phyloP scores from a whole-genome alignment of 2,888 invertebrate genomes.

The Tanypteryx hageni region DNA sequence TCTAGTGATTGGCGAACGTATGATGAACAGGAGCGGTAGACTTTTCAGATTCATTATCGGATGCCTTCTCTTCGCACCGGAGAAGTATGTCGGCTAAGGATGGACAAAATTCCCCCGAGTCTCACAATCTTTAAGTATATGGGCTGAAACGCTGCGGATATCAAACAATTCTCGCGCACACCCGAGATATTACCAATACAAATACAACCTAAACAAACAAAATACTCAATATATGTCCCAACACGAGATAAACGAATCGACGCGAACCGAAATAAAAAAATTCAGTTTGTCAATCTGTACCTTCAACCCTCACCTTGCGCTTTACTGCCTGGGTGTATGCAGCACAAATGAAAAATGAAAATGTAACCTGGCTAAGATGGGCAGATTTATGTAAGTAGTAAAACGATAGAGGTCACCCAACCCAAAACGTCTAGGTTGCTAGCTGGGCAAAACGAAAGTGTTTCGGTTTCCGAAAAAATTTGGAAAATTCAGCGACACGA shows the following conservation, averaged over 20 bases:
- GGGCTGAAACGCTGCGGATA: neutral
- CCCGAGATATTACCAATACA: too few relatives aligned
- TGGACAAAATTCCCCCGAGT: neutral
- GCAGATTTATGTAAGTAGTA: neutral
- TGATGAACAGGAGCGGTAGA: slow-evolving; percentile 17
- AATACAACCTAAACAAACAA: too few relatives aligned
- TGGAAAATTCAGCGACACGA: too few relatives aligned
- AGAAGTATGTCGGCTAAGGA: neutral
- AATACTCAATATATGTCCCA: neutral
- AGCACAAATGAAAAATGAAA: neutral
- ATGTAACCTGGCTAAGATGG: neutral
- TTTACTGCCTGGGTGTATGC: neutral
- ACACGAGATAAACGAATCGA: neutral
- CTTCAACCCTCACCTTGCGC: neutral
- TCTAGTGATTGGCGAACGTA: slow-evolving; percentile 4
- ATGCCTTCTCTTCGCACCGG: neutral
- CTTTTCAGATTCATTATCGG: neutral
- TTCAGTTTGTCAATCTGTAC: neutral
- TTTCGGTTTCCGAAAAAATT: too few relatives aligned
- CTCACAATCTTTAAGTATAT: neutral
- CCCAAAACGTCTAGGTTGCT: neutral
- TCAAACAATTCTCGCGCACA: too few relatives aligned
- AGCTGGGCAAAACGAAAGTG: neutral
- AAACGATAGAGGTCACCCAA: neutral
- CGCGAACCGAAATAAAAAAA: neutral